phyloP scores from a whole-genome alignment of 2,113 vertebrate genomes.

The Ginglymostoma cirratum region DNA sequence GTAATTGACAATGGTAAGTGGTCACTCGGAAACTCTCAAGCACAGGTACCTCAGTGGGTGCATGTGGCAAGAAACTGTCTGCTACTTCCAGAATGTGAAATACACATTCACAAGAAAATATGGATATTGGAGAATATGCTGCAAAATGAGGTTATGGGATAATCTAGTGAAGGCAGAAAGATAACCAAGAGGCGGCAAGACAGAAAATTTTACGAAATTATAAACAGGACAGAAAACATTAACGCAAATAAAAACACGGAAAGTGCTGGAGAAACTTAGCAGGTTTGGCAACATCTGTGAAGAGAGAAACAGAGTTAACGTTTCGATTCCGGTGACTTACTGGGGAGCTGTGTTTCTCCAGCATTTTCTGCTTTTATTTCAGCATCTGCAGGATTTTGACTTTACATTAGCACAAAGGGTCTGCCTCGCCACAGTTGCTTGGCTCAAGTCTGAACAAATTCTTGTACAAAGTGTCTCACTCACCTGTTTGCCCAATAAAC shows the following conservation, averaged over 20 bases:
- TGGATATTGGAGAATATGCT: not conserved
- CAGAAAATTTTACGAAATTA: not conserved
- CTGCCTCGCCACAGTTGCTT: not conserved
- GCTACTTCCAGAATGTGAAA: not conserved
- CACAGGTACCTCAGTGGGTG: not conserved
- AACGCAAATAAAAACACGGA: too few species aligned
- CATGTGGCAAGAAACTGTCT: too few species aligned
- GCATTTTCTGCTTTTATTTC: too few species aligned
- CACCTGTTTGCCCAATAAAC: constrained; percentile 42
- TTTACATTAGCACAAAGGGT: not conserved
- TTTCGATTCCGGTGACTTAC: too few species aligned
- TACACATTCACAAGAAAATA: not conserved
- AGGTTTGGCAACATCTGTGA: too few species aligned
- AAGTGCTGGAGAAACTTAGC: too few species aligned
- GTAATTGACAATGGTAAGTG: not conserved
- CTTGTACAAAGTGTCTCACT: not conserved
- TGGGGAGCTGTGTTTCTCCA: too few species aligned
- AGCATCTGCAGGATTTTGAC: too few species aligned
- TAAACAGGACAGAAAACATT: too few species aligned
- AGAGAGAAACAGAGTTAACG: too few species aligned
- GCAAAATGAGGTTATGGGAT: not conserved
- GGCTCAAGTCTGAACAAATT: not conserved
- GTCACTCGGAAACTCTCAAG: not conserved
- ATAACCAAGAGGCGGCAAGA: not conserved
- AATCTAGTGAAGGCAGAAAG: not conserved